A percentile compares a stretch with the other conserved stretches of the same genome.
These are phyloP conservation scores for Merodon equestris DNA, from an alignment of 2,888 invertebrate species.

Conservation along the genomic window DNA sequence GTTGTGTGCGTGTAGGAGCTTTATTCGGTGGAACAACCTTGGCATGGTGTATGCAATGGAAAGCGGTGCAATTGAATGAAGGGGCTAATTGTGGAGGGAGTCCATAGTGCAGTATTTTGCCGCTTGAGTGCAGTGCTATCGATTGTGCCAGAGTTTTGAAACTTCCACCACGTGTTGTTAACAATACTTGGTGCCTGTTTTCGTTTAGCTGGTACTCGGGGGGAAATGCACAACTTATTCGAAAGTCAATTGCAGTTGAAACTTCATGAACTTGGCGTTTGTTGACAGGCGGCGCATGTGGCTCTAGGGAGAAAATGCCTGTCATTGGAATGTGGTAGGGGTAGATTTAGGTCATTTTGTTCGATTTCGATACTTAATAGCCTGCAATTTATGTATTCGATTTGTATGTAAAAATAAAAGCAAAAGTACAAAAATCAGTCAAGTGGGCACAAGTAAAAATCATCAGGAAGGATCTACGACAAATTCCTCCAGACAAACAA, in stretches of 20 bases:
- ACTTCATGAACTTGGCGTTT: constrained; percentile 22
- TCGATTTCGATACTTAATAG: no score
- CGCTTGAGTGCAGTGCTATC: constrained; percentile 68
- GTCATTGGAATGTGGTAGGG: no score
- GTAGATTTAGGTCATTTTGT: no score
- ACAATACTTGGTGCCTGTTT: background rate
- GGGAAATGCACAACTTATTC: constrained; percentile 6
- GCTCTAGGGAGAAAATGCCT: constrained; percentile 1
- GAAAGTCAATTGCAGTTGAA: background rate
- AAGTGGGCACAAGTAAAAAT: no score
- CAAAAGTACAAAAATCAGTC: no score
- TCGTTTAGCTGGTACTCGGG: constrained; percentile 2
- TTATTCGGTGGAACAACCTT: constrained; percentile 16
- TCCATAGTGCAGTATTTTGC: constrained; percentile 58
- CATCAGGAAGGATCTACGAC: no score
- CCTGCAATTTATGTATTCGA: no score
- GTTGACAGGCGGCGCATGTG: constrained; percentile 26
- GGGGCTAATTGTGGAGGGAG: constrained; percentile 6
- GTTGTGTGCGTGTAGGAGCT: constrained; percentile 34
- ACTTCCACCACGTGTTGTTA: constrained; percentile 30
- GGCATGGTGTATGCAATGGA: constrained; percentile 35
- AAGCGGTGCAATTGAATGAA: constrained; percentile 23
- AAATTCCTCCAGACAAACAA: constrained; percentile 4
- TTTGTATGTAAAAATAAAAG: no score
- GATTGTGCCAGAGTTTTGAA: constrained; percentile 11